These are phyloP conservation scores for Bubalus kerabau DNA, from an alignment of 2,113 vertebrate species.

Conservation along the genomic window DNA sequence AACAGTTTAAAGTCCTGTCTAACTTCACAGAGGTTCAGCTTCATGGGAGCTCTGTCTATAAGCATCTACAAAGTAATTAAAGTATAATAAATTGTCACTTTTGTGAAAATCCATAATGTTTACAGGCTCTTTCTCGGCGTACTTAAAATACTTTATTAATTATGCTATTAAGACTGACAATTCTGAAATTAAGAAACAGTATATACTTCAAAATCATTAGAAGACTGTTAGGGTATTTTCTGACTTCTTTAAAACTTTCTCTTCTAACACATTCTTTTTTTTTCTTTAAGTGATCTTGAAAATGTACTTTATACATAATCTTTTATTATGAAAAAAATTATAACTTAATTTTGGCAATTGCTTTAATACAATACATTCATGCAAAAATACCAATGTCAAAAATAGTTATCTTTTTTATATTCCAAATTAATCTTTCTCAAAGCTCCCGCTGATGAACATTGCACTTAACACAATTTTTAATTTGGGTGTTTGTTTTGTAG, in stretches of 20 bases:
- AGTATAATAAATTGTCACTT: background rate
- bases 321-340: background rate
- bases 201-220: background rate
- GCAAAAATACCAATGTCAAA: background rate
- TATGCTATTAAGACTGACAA: conserved; percentile 14
- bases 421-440: background rate
- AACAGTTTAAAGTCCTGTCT: background rate
- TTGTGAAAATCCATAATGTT: conserved; percentile 30
- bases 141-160: conserved; percentile 28
- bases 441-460: background rate
- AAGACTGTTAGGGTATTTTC: background rate
- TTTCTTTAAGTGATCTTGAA: background rate
- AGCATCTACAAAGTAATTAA: conserved; percentile 29
- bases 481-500: background rate
- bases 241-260: background rate
- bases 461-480: background rate
- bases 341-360: background rate
- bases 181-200: conserved; percentile 32
- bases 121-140: background rate
- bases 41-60: background rate
- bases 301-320: background rate
- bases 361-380: background rate
- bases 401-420: background rate
- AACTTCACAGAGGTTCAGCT: background rate
- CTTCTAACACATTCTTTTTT: background rate